These are phyloP conservation scores for Psylliodes chrysocephalus DNA, from an alignment of 2,888 invertebrate species.

Conservation along the genomic window DNA sequence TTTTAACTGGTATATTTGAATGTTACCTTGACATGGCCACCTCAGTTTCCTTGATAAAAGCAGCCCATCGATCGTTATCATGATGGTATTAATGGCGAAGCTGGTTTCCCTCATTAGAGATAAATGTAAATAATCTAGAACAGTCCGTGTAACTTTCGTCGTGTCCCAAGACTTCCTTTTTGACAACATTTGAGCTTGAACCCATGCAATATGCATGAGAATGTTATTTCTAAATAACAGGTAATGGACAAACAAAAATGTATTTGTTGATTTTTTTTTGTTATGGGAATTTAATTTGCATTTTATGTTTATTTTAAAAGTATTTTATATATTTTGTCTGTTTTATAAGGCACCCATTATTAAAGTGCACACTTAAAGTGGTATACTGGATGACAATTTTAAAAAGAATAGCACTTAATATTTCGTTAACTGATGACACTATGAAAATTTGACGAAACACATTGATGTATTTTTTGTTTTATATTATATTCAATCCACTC, in stretches of 20 bases:
- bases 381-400: too few relatives aligned
- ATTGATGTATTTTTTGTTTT: too few relatives aligned
- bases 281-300: too few relatives aligned
- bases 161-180: constrained; percentile 38
- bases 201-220: constrained; percentile 33
- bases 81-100: constrained; percentile 48
- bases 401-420: too few relatives aligned
- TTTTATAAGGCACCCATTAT: too few relatives aligned
- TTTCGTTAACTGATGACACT: too few relatives aligned
- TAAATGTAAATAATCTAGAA: constrained; percentile 55
- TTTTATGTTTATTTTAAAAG: too few relatives aligned
- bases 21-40: constrained; percentile 45
- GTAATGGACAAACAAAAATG: background rate
- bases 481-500: too few relatives aligned
- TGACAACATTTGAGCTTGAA: constrained; percentile 34
- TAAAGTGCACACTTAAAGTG: too few relatives aligned
- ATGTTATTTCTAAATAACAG: constrained; percentile 13
- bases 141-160: constrained; percentile 39
- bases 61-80: constrained; percentile 50
- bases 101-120: constrained; percentile 55
- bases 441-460: too few relatives aligned
- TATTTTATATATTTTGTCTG: too few relatives aligned
- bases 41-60: constrained; percentile 47
- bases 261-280: too few relatives aligned
- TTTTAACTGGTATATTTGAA: constrained; percentile 31